Conservation (phyloP, 1,140 invertebrate species). For the Oryctes rhinoceros region DNA sequence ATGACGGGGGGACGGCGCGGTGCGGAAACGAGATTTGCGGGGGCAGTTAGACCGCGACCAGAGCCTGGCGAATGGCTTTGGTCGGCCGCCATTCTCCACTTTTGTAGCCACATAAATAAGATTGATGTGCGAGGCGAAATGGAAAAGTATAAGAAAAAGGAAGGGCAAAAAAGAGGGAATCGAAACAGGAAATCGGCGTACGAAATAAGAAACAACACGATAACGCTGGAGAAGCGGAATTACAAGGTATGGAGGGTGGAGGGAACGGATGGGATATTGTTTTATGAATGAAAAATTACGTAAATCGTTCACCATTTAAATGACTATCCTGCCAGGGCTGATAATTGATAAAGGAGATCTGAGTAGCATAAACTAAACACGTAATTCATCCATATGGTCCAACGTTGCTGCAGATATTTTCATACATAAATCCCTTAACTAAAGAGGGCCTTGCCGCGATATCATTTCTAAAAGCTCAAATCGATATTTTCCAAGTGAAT, state of each 20-base stretch:
- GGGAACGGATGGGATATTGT: too few relatives aligned
- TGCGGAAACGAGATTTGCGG: neutral
- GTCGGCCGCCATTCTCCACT: conserved; percentile 53
- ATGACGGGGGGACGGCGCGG: neutral
- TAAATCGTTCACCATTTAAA: too few relatives aligned
- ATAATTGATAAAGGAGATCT: too few relatives aligned
- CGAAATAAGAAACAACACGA: conserved; percentile 18
- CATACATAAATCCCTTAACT: too few relatives aligned
- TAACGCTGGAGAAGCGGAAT: neutral
- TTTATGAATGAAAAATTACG: too few relatives aligned
- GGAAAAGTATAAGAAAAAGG: conserved; percentile 49
- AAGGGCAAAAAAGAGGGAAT: conserved; percentile 38
- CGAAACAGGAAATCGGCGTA: neutral
- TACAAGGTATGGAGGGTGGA: neutral
- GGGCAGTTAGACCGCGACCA: conserved; percentile 45
- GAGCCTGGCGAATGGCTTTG: conserved; percentile 48
- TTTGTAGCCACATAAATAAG: conserved; percentile 62
- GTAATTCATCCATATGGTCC: too few relatives aligned
- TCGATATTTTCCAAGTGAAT: too few relatives aligned
- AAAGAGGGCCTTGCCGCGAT: too few relatives aligned
- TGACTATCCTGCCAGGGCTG: too few relatives aligned
- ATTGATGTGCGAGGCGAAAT: conserved; percentile 51
- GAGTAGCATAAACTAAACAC: too few relatives aligned
- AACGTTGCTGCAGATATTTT: too few relatives aligned
- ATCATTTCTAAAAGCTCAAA: too few relatives aligned